Base-by-base conservation (phyloP, 2,113 vertebrate genomes). In the Etheostoma cragini region DNA sequence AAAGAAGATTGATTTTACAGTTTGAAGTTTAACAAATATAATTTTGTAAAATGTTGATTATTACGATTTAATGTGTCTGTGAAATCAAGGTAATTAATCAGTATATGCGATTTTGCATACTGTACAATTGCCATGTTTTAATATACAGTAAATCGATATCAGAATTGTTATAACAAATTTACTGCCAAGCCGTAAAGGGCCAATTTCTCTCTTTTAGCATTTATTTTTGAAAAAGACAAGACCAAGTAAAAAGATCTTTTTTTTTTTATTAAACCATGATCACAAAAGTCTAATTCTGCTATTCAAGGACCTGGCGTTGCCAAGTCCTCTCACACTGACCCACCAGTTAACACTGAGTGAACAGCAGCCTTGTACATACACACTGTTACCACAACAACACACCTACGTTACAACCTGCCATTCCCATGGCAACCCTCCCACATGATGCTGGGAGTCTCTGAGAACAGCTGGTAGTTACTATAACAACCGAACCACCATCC, bases 361-460 rank as follows among this genome's bases (percentile, higher is more conserved):
- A 78, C 62, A 66, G 60, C 69, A 80, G 81, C 67, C 68, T 72
- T 14, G 15, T 83, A 69, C 42, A 81, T 66, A 76, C 67, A 33
- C 8, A 60, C 70, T 22, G 80, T 89, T 89, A 66, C 82, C 87
- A 88, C 85, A 84, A 91, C 87, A 88, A 90, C 89, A 81, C 92
- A 92, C 91, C 91, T 92, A 93, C 91, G 77, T 84, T 89, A 93
- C 92, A 94, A 87, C 87, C 82, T 84, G 63, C 79, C 53, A 52
- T 92, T 16, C 61, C 85, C 84, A 88, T 88, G 69, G 91, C 88
- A 91, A 94, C 88, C 60, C 88, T 91, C 88, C 93, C 78, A 91
- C 89, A 87, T 74, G 83, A 87, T 67, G 84, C 80, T 30, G 57
- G 56, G 52, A 81, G 74, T 84, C 68, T 86, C 63, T 63, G 76